phyloP scores from a whole-genome alignment of 2,888 invertebrate genomes.

The Hartigia nigra region DNA sequence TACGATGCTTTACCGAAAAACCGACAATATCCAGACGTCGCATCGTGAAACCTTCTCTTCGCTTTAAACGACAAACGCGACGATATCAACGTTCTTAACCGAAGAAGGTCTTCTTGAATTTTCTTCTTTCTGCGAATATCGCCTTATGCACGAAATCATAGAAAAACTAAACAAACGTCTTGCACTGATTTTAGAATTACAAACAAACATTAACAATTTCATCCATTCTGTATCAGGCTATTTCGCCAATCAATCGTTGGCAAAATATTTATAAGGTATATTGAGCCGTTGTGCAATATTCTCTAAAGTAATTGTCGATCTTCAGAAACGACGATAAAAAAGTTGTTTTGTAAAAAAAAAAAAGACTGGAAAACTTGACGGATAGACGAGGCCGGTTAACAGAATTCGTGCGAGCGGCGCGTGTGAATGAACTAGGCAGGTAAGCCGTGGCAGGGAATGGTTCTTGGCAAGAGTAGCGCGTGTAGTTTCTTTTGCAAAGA shows the following conservation, averaged over 20 bases:
- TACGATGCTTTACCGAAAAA: constrained; percentile 24
- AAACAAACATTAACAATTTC: too few relatives aligned
- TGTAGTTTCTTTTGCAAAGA: constrained; percentile 22
- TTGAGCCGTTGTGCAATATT: background rate
- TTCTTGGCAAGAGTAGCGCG: constrained; percentile 35
- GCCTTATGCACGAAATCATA: too few relatives aligned
- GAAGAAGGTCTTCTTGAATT: too few relatives aligned
- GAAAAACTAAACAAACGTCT: too few relatives aligned
- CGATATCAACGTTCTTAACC: background rate
- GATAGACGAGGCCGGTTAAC: constrained; percentile 1
- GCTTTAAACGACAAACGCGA: background rate
- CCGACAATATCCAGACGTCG: constrained; percentile 7
- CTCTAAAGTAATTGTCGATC: background rate
- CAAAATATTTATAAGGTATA: too few relatives aligned
- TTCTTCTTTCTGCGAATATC: too few relatives aligned
- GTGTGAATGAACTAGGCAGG: constrained; percentile 8
- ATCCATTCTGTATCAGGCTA: too few relatives aligned
- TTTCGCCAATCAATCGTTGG: too few relatives aligned
- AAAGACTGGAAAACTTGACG: background rate
- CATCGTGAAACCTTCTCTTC: background rate
- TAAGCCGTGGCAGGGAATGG: constrained; percentile 17
- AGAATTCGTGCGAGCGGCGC: constrained; percentile 1
- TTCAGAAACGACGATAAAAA: background rate
- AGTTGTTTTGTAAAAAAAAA: background rate
- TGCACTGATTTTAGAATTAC: too few relatives aligned